Evolutionary conservation across 1,140 invertebrate species (phyloP), one percentile per base, ranked within the genome.

Genomic region (Himalopsyche phryganea): DNA sequence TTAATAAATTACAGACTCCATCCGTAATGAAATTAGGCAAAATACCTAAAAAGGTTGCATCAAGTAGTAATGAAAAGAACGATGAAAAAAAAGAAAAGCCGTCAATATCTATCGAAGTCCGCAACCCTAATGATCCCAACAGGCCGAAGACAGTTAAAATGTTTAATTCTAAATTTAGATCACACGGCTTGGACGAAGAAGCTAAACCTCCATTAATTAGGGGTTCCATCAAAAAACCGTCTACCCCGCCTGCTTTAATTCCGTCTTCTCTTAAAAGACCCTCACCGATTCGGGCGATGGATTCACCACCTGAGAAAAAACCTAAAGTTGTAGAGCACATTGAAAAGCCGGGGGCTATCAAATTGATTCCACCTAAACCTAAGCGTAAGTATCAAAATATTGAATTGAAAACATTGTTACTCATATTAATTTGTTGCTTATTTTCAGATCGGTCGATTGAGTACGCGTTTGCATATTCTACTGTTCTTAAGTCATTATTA

Each of bases 131-230:
- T 55, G 85, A 86, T 54, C 71, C 77, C 2, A 77, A 81, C 35
- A 75, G 86, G 62, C 86, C 89, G 1, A 91, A 91, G 75, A 93
- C 90, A 38, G 91, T 92, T 4, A 94, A 93, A 80, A 90, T 88
- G 1, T 92, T 88, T 68, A 88, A 92, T 74, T 89, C 90, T 0
- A 91, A 91, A 73, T 92, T 93, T 74, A 82, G 91, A 50, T 91
- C 89, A 32, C 91, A 90, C 62, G 91, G 90, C 20, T 70, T 92
- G 32, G 88, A 90, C 67, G 90, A 92, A 71, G 88, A 90, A 76
- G 80, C 84, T 2, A 90, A 89, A 70, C 87, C 87, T 33, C 88
- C 89, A 14, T 87, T 88, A 19, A 85, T 87, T 1, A 77, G 81
- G 75, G 66, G 77, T 66, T 14, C 70, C 67, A 0, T 75, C 23